Conservation (phyloP, 2,113 vertebrate species). For the Struthidea cinerea region DNA sequence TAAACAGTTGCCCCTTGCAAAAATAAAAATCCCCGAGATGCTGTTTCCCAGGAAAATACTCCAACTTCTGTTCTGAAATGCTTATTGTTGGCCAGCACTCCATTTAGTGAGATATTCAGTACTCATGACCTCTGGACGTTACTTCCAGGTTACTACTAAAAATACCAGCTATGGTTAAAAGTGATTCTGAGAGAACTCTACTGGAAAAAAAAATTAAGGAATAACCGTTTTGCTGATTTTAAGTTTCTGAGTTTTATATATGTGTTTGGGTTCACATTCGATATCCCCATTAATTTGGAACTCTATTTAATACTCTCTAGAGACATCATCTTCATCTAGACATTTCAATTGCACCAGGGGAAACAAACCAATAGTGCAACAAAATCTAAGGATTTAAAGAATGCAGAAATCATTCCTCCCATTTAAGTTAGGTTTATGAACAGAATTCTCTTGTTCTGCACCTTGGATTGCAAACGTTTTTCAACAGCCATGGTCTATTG, state of each 20-base stretch:
- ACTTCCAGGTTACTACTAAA: background rate
- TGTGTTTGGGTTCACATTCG: background rate
- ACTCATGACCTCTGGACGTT: fast-evolving
- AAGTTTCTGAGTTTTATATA: background rate
- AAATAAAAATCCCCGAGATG: background rate
- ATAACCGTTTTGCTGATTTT: background rate
- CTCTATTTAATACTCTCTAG: background rate
- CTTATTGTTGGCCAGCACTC: background rate
- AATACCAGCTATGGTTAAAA: background rate
- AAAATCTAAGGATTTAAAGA: background rate
- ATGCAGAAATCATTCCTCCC: background rate
- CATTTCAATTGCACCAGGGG: background rate
- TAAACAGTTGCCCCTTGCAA: background rate
- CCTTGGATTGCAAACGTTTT: background rate
- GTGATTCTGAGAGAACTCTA: background rate
- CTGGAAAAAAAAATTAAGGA: background rate
- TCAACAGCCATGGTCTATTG: background rate
- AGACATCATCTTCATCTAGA: background rate
- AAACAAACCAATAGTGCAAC: background rate
- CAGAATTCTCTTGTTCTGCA: background rate
- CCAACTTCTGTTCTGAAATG: background rate
- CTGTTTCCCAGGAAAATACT: background rate
- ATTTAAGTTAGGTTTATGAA: background rate
- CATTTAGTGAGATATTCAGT: background rate
- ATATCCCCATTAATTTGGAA: background rate